Conservation (phyloP, 2,888 invertebrate genomes). For the Dynastes tityus region DNA sequence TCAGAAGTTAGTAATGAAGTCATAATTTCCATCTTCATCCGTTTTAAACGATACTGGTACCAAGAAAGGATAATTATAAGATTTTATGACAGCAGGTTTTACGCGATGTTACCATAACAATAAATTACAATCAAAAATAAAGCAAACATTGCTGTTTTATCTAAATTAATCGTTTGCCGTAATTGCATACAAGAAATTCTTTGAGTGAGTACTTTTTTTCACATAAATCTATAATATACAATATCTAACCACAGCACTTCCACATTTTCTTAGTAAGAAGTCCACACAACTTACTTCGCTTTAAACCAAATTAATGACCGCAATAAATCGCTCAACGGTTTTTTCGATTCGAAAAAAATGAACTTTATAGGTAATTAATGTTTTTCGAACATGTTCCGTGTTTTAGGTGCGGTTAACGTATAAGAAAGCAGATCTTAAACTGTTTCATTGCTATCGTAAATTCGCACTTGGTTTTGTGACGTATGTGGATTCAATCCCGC, state of each 20-base stretch:
- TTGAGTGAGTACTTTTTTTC: neutral
- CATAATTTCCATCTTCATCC: too few relatives aligned
- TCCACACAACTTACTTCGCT: neutral
- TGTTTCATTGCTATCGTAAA: slow-evolving; percentile 33
- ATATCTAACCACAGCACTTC: neutral
- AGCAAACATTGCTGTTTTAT: neutral
- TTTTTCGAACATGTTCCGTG: slow-evolving; percentile 26
- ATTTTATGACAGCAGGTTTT: neutral
- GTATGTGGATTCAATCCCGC: neutral
- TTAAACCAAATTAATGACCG: slow-evolving; percentile 26
- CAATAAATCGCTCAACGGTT: slow-evolving; percentile 19
- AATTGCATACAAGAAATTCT: too few relatives aligned
- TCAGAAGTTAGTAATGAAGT: too few relatives aligned
- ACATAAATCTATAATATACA: neutral
- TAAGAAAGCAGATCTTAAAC: slow-evolving; percentile 32
- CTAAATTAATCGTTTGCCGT: neutral
- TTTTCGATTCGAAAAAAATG: slow-evolving; percentile 16
- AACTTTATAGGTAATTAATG: slow-evolving; percentile 30
- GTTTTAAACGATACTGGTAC: too few relatives aligned
- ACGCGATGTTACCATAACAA: too few relatives aligned
- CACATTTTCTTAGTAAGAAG: too few relatives aligned
- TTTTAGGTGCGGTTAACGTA: slow-evolving; percentile 26
- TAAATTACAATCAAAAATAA: too few relatives aligned
- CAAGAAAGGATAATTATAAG: neutral
- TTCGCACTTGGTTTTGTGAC: slow-evolving; percentile 13